Evolutionary conservation across 2,888 invertebrate genomes (phyloP).

Genomic region (Drosophila koepferae): DNA sequence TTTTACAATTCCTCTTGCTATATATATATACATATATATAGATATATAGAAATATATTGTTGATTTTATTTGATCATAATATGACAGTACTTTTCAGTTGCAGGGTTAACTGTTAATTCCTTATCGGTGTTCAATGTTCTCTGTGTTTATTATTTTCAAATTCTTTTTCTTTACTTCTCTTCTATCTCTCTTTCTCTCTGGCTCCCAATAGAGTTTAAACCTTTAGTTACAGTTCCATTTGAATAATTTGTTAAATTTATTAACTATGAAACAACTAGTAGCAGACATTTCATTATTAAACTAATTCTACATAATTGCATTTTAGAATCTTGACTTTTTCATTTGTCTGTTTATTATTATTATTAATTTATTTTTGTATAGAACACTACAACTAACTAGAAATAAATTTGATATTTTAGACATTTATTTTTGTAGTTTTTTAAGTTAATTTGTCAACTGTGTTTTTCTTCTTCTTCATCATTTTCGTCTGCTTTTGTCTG

Average conservation of each 20-base stretch:
- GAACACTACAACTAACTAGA: constrained; percentile 65
- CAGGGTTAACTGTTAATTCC: constrained; percentile 56
- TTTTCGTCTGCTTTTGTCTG: constrained; percentile 2
- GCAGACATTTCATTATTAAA: constrained; percentile 66
- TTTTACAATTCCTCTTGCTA: constrained; percentile 43
- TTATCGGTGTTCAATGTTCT: constrained; percentile 73
- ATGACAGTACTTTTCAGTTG: constrained; percentile 54
- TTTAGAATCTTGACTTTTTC: constrained; percentile 44
- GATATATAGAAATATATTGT: constrained; percentile 46
- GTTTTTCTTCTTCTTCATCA: neutral
- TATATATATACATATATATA: constrained; percentile 22
- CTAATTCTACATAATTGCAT: constrained; percentile 67
- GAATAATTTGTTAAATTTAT: constrained; percentile 54
- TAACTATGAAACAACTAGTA: constrained; percentile 73
- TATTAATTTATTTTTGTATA: constrained; percentile 11
- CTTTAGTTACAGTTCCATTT: constrained; percentile 46
- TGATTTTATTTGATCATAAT: constrained; percentile 42
- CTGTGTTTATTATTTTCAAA: constrained; percentile 38
- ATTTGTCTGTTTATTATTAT: neutral
- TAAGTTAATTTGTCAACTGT: constrained; percentile 18
- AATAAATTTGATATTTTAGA: constrained; percentile 70
- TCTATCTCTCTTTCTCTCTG: neutral
- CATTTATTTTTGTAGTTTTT: constrained; percentile 51
- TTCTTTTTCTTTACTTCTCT: constrained; percentile 1
- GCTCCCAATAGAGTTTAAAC: constrained; percentile 39